phyloP scores from a whole-genome alignment of 2,797 vertebrate genomes.

The Jordanella pulchra region DNA sequence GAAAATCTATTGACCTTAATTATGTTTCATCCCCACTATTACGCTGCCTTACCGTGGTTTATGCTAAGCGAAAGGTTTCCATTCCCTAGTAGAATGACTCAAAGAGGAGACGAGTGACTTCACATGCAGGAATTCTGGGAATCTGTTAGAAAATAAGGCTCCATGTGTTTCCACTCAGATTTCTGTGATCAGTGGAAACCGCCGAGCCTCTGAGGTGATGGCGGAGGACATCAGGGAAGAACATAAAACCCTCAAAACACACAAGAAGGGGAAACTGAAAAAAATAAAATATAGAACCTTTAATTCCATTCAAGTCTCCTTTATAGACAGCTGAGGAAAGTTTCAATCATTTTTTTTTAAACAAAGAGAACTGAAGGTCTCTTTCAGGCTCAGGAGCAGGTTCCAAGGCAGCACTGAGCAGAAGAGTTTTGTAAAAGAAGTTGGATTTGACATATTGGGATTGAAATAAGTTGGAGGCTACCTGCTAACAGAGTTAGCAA shows the following conservation, averaged over 20 bases:
- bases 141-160: conserved; percentile 61
- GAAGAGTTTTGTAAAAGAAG: no score
- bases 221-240: background rate
- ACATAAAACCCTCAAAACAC: background rate
- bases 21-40: background rate
- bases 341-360: no score
- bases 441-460: no score
- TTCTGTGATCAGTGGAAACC: conserved; percentile 42
- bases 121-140: conserved; percentile 75
- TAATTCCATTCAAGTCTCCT: background rate
- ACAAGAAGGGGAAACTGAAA: background rate
- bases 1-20: background rate
- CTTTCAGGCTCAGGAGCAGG: no score
- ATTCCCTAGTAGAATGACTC: conserved; percentile 33
- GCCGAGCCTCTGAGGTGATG: conserved; percentile 17
- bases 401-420: no score
- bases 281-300: background rate
- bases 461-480: no score
- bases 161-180: conserved; percentile 74
- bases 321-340: no score
- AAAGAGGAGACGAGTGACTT: conserved; percentile 60
- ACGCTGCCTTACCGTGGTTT: background rate
- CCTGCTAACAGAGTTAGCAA: no score
- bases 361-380: no score
- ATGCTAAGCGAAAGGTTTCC: background rate